Evolutionary conservation across 1,140 invertebrate genomes (phyloP).

Genomic region (Theocolax elegans): DNA sequence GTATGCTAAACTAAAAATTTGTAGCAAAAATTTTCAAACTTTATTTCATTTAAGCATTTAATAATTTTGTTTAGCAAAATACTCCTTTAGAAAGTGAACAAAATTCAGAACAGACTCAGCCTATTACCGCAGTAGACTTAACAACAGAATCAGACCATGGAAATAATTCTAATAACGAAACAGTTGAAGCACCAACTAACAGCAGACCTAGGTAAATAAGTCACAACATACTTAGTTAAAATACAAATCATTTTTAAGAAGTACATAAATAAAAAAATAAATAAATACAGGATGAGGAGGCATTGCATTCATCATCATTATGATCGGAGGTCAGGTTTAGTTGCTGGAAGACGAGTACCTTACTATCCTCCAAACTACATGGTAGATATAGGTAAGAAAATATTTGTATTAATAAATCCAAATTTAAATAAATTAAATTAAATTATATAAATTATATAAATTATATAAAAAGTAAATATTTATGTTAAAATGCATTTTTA

Average conservation of each 20-base stretch:
- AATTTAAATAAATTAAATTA: neutral
- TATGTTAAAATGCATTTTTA: slow-evolving; percentile 21
- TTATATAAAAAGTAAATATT: neutral
- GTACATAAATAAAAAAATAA: slow-evolving; percentile 7
- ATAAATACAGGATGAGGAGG: slow-evolving; percentile 46
- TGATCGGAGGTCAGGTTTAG: slow-evolving; percentile 45
- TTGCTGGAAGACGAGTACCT: slow-evolving; percentile 42
- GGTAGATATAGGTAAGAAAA: slow-evolving; percentile 34
- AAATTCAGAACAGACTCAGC: slow-evolving; percentile 52
- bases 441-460: neutral
- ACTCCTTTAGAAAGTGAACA: slow-evolving; percentile 30
- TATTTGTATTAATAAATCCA: neutral
- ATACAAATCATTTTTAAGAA: too few relatives aligned
- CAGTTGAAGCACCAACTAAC: neutral
- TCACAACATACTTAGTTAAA: too few relatives aligned
- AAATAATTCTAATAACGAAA: slow-evolving; percentile 46
- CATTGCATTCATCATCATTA: slow-evolving; percentile 52
- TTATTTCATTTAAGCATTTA: neutral
- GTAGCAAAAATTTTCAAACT: slow-evolving; percentile 30
- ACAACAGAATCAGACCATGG: slow-evolving; percentile 76
- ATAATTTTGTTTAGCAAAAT: slow-evolving; percentile 32
- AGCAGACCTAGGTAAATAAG: slow-evolving; percentile 21
- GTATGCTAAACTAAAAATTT: too few relatives aligned
- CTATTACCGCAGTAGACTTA: slow-evolving; percentile 74
- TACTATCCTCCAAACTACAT: slow-evolving; percentile 40